Conservation (phyloP, 2,113 vertebrate genomes). For the Burhinus oedicnemus region DNA sequence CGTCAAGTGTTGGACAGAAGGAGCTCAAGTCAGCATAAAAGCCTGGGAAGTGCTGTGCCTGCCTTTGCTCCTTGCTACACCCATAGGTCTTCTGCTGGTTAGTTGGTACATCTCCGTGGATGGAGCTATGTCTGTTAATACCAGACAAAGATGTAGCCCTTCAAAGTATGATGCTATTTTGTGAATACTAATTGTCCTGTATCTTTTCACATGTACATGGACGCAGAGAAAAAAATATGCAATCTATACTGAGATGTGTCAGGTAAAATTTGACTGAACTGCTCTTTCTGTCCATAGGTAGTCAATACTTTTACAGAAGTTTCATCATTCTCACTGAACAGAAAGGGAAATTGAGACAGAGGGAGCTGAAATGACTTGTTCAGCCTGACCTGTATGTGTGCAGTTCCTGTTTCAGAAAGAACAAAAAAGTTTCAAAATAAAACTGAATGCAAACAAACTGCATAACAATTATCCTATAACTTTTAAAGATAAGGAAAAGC, state of each 20-base stretch:
- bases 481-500: neutral
- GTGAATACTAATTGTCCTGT: neutral
- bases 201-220: neutral
- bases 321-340: neutral
- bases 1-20: neutral
- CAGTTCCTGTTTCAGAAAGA: neutral
- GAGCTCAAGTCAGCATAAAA: constrained; percentile 11
- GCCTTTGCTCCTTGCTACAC: neutral
- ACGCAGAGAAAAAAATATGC: neutral
- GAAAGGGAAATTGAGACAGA: neutral
- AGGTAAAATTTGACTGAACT: neutral
- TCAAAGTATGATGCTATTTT: neutral
- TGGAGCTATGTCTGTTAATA: neutral
- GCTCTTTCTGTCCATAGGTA: neutral
- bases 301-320: neutral
- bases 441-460: neutral
- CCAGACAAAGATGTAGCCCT: neutral
- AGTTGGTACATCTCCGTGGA: neutral
- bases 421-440: neutral
- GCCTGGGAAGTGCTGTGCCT: neutral
- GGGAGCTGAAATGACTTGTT: neutral
- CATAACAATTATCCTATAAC: neutral
- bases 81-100: neutral
- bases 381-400: neutral
- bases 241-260: too few relatives aligned